Conservation (phyloP, 2,113 vertebrate genomes). For the Neolamprologus sp. region DNA sequence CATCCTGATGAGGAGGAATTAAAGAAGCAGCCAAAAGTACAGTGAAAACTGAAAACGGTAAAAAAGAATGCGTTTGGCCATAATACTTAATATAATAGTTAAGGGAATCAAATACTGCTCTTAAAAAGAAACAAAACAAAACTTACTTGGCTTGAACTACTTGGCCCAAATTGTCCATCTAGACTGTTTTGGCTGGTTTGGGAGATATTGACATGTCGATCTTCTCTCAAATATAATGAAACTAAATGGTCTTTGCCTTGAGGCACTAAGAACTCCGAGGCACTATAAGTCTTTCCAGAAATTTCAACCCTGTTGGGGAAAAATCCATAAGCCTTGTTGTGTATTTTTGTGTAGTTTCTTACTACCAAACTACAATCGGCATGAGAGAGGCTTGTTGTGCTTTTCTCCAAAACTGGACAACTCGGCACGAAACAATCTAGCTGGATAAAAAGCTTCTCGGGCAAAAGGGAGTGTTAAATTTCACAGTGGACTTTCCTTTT, state of each 20-base stretch:
- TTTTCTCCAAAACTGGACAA: background rate
- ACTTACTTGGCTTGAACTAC: background rate
- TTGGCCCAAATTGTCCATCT: background rate
- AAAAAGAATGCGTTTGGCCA: rapidly evolving
- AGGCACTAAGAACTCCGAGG: background rate
- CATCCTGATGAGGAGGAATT: background rate
- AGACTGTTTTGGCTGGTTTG: rapidly evolving
- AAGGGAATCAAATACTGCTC: background rate
- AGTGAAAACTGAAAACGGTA: rapidly evolving
- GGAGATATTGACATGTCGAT: background rate
- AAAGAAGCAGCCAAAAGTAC: background rate
- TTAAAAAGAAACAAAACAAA: background rate
- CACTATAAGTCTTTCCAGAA: background rate
- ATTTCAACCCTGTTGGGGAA: background rate
- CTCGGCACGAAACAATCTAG: background rate
- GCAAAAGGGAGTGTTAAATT: background rate
- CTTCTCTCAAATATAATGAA: background rate
- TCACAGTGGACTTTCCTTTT: background rate
- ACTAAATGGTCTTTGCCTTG: background rate
- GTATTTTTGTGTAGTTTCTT: background rate
- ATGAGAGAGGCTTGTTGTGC: background rate
- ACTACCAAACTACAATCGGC: background rate
- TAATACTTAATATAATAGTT: background rate
- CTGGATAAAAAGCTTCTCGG: background rate
- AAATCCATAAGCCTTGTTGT: background rate